phyloP scores from a whole-genome alignment of 2,797 vertebrate genomes.

The Neosalanx taihuensis region DNA sequence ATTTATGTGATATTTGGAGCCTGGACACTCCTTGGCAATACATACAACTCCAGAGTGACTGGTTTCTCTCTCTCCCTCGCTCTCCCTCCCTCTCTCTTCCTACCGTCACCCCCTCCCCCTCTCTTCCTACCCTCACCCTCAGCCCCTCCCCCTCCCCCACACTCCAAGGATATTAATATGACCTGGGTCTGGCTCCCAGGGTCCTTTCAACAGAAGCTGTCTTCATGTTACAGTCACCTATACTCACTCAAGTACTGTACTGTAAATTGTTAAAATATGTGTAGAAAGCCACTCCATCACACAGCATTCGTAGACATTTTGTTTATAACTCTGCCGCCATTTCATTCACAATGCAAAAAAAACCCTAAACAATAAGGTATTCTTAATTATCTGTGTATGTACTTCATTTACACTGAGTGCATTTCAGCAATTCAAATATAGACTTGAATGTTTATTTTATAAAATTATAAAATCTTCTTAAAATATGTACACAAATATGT shows the following conservation, averaged over 20 bases:
- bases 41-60: too few species aligned
- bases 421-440: slow-evolving; percentile 62
- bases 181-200: too few species aligned
- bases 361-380: slow-evolving; percentile 53
- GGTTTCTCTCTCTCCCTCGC: too few species aligned
- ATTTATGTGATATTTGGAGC: too few species aligned
- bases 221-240: neutral
- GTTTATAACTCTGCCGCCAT: slow-evolving; percentile 57
- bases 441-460: slow-evolving; percentile 58
- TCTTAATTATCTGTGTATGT: slow-evolving; percentile 52
- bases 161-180: too few species aligned
- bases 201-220: neutral
- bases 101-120: too few species aligned
- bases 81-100: too few species aligned
- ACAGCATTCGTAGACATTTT: slow-evolving; percentile 44
- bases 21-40: too few species aligned
- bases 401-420: slow-evolving; percentile 64
- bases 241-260: neutral
- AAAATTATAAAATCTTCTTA: slow-evolving; percentile 75
- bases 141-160: too few species aligned
- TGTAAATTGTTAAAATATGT: neutral
- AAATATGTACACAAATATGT: slow-evolving; percentile 64
- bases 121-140: too few species aligned
- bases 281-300: slow-evolving; percentile 29
- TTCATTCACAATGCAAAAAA: slow-evolving; percentile 45